Evolutionary conservation across 2,888 invertebrate species (phyloP).

Genomic region (Spisula solida): DNA sequence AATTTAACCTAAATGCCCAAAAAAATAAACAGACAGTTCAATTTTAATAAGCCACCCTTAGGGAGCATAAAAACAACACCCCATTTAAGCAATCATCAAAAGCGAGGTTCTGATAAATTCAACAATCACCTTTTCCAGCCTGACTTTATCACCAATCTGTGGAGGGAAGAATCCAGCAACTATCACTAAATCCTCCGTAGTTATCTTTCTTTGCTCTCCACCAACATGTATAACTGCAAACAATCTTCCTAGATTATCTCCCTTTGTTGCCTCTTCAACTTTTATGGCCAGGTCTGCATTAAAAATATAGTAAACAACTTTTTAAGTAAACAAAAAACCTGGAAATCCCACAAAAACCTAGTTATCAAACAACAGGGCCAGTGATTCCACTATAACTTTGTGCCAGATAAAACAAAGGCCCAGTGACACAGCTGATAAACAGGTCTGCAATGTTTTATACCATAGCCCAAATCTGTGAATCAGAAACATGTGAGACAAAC

Average conservation of each 20-base stretch:
- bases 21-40: too few relatives aligned
- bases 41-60: too few relatives aligned
- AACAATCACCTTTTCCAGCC: constrained; percentile 87
- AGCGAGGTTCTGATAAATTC: not conserved
- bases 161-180: constrained; percentile 86
- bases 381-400: too few relatives aligned
- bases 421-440: too few relatives aligned
- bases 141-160: constrained; percentile 88
- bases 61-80: too few relatives aligned
- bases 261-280: constrained; percentile 49
- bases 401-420: too few relatives aligned
- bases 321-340: constrained; percentile 49
- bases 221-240: constrained; percentile 88
- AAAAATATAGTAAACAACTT: not conserved
- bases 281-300: constrained; percentile 54
- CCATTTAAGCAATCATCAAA: too few relatives aligned
- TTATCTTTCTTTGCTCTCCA: constrained; percentile 88
- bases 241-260: constrained; percentile 83
- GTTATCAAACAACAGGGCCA: too few relatives aligned
- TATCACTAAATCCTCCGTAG: constrained; percentile 87
- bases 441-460: too few relatives aligned
- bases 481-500: too few relatives aligned
- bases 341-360: constrained; percentile 13
- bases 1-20: too few relatives aligned
- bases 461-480: too few relatives aligned